phyloP scores from a whole-genome alignment of 2,888 invertebrate genomes.

The Plagiodera versicolora region DNA sequence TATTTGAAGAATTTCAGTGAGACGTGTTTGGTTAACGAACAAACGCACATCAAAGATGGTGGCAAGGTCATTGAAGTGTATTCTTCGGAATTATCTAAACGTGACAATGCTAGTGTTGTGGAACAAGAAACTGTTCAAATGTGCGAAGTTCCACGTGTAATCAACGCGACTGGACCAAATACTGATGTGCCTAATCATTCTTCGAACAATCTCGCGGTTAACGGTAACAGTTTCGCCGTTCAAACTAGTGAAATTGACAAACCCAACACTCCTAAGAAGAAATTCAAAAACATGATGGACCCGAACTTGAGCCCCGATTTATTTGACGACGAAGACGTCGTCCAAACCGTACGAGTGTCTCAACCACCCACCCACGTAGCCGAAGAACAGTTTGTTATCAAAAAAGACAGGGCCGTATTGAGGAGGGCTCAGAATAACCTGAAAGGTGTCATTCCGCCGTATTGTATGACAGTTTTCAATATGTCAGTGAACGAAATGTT shows the following conservation, averaged over 20 bases:
- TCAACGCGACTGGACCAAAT: too few species aligned
- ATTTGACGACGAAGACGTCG: conserved; percentile 59
- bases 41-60: not conserved
- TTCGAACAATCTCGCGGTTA: too few species aligned
- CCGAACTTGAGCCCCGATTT: conserved; percentile 60
- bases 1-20: not conserved
- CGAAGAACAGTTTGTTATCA: conserved; percentile 41
- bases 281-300: conserved; percentile 35
- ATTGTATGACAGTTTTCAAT: conserved; percentile 70
- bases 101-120: not conserved
- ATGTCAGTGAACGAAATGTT: conserved; percentile 69
- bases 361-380: conserved; percentile 20
- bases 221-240: too few species aligned
- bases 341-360: conserved; percentile 12
- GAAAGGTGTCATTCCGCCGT: conserved; percentile 74
- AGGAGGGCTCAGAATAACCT: conserved; percentile 61
- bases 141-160: too few species aligned
- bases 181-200: too few species aligned
- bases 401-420: conserved; percentile 52
- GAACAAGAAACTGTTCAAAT: too few species aligned
- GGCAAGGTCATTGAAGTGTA: not conserved
- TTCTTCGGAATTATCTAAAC: not conserved
- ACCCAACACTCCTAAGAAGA: conserved; percentile 42
- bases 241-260: not conserved
- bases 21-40: not conserved